Evolutionary conservation across 2,113 vertebrate genomes (phyloP).

Genomic region (Cheirogaleus medius): DNA sequence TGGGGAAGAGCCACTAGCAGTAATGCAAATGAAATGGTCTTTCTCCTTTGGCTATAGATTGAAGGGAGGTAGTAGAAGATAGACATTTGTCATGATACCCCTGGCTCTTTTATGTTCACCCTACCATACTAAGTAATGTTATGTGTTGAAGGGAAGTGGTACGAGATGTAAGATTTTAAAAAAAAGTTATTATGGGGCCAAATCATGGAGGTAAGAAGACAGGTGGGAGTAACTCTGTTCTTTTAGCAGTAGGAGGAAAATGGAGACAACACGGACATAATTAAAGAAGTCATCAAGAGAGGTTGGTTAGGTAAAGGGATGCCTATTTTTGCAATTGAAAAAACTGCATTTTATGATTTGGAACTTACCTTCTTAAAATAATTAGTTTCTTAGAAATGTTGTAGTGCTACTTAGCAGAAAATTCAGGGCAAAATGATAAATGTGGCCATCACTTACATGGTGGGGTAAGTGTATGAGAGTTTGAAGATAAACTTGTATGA

Average conservation of each 20-base stretch:
- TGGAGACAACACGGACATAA: background rate
- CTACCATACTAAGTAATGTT: background rate
- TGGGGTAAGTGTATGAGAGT: background rate
- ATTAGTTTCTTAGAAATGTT: conserved; percentile 15
- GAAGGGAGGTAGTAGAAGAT: background rate
- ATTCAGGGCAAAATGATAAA: background rate
- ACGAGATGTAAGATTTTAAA: background rate
- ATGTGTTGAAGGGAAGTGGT: background rate
- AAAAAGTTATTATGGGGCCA: background rate
- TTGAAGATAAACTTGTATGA: background rate
- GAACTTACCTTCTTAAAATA: background rate
- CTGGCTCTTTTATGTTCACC: background rate
- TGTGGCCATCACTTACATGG: background rate
- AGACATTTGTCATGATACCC: background rate
- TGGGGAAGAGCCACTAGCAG: background rate
- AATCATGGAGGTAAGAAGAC: background rate
- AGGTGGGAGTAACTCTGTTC: background rate
- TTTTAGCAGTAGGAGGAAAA: background rate
- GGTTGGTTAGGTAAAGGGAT: background rate
- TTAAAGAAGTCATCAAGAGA: background rate
- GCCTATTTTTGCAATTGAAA: background rate
- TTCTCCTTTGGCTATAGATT: background rate
- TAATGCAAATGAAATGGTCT: background rate
- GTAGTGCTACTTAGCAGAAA: background rate
- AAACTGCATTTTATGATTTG: conserved; percentile 28